phyloP scores from a whole-genome alignment of 2,888 invertebrate genomes.

The Seladonia tumulorum region DNA sequence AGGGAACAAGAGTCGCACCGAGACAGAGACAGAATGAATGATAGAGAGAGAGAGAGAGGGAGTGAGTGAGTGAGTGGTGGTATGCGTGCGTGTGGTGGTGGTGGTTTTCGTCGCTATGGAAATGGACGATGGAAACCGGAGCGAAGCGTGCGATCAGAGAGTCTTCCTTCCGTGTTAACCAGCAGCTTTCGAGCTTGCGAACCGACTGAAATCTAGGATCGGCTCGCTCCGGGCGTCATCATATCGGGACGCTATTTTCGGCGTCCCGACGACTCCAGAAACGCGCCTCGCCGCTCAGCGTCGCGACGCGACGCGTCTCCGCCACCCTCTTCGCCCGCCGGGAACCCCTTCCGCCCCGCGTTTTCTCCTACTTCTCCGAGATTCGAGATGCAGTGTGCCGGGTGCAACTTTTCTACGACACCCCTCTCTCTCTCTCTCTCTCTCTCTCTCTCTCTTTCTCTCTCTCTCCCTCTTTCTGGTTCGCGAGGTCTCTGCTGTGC shows the following conservation, averaged over 20 bases:
- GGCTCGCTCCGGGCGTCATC: slow-evolving; percentile 83
- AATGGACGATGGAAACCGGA: slow-evolving; percentile 24
- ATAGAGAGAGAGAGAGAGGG: neutral
- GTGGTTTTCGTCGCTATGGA: slow-evolving; percentile 27
- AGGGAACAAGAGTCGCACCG: neutral
- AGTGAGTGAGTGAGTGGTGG: neutral
- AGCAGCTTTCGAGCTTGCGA: slow-evolving; percentile 82
- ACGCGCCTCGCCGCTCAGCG: slow-evolving; percentile 73
- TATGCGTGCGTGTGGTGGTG: neutral
- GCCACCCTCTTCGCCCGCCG: slow-evolving; percentile 41
- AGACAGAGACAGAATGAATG: too few species aligned
- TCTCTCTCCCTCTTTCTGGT: neutral
- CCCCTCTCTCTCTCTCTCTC: slow-evolving; percentile 51
- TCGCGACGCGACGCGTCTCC: slow-evolving; percentile 63
- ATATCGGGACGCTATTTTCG: slow-evolving; percentile 84
- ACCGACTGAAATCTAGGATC: slow-evolving; percentile 84
- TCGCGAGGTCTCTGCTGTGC: neutral
- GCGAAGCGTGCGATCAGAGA: slow-evolving; percentile 25
- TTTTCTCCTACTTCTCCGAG: slow-evolving; percentile 57
- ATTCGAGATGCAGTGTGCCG: slow-evolving; percentile 81
- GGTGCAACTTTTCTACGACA: slow-evolving; percentile 82
- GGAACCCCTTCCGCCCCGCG: slow-evolving; percentile 42
- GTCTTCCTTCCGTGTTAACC: slow-evolving; percentile 60
- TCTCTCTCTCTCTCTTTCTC: neutral
- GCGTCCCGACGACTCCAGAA: slow-evolving; percentile 84